Conservation (phyloP, 2,888 invertebrate species). For the Diadegma fenestrale region DNA sequence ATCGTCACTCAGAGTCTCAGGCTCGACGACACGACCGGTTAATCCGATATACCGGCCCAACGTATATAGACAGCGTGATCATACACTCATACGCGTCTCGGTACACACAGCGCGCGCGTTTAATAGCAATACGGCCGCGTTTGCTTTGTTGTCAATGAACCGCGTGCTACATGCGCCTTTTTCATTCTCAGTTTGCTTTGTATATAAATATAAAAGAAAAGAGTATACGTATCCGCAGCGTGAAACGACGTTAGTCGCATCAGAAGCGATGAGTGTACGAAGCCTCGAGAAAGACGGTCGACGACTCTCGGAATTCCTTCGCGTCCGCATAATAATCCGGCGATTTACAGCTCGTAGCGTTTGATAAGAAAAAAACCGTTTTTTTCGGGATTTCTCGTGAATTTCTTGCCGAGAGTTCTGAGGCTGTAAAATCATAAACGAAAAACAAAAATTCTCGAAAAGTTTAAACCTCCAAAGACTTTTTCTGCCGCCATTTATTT, state of each 20-base stretch:
- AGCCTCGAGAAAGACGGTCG: constrained; percentile 58
- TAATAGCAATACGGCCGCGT: background rate
- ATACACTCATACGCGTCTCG: background rate
- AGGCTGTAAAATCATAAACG: background rate
- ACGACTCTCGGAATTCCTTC: constrained; percentile 62
- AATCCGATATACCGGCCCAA: constrained; percentile 42
- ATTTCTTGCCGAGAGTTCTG: background rate
- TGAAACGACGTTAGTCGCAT: constrained; percentile 36
- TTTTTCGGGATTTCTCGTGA: background rate
- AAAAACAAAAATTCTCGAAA: no score
- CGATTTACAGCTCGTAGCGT: constrained; percentile 28
- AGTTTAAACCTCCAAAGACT: background rate
- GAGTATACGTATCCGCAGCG: background rate
- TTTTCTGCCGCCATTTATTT: background rate
- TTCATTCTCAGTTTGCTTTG: background rate
- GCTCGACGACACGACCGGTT: constrained; percentile 25
- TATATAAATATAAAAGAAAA: constrained; percentile 18
- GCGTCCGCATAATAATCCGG: constrained; percentile 41
- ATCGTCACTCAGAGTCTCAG: constrained; percentile 51
- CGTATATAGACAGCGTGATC: background rate
- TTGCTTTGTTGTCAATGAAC: background rate
- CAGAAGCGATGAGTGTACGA: constrained; percentile 56
- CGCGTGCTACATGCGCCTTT: background rate
- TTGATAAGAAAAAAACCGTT: constrained; percentile 5
- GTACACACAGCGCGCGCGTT: no score